phyloP scores from a whole-genome alignment of 2,888 invertebrate species.

The Asteroscopus sphinx region DNA sequence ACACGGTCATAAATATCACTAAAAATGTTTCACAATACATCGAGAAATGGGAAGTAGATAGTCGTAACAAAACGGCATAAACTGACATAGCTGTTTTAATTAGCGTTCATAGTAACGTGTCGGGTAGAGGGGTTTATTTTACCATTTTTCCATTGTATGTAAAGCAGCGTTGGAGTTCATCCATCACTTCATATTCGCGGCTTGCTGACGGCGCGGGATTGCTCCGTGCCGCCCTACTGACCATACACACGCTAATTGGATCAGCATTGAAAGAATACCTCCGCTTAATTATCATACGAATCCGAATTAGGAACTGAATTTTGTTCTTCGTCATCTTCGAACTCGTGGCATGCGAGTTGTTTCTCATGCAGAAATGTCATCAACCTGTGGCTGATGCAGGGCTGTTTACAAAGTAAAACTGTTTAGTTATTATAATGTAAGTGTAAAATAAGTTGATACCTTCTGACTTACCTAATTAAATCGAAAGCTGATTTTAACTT shows the following conservation, averaged over 20 bases:
- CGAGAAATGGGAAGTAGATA: conserved; percentile 69
- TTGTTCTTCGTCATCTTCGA: conserved; percentile 53
- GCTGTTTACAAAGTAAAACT: conserved; percentile 5
- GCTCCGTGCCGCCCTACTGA: conserved; percentile 73
- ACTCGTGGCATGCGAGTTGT: conserved; percentile 33
- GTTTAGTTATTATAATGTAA: too few species aligned
- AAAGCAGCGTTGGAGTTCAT: conserved; percentile 82
- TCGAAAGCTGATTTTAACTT: too few species aligned
- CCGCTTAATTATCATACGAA: conserved; percentile 58
- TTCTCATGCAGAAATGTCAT: conserved; percentile 44
- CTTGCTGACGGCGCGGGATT: conserved; percentile 71
- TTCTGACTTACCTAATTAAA: too few species aligned
- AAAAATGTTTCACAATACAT: conserved; percentile 71
- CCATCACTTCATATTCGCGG: conserved; percentile 88
- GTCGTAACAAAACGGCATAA: conserved; percentile 76
- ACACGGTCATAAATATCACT: conserved; percentile 68
- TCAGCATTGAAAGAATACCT: conserved; percentile 68
- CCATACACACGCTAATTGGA: conserved; percentile 73
- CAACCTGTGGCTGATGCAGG: neutral
- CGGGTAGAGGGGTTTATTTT: conserved; percentile 74
- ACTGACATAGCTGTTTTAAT: conserved; percentile 84
- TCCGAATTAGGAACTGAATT: conserved; percentile 58
- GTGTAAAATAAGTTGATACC: too few species aligned
- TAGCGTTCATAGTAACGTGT: conserved; percentile 84
- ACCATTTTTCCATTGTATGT: conserved; percentile 86